phyloP scores from a whole-genome alignment of 2,113 vertebrate genomes.

The Pterophyllum scalare region DNA sequence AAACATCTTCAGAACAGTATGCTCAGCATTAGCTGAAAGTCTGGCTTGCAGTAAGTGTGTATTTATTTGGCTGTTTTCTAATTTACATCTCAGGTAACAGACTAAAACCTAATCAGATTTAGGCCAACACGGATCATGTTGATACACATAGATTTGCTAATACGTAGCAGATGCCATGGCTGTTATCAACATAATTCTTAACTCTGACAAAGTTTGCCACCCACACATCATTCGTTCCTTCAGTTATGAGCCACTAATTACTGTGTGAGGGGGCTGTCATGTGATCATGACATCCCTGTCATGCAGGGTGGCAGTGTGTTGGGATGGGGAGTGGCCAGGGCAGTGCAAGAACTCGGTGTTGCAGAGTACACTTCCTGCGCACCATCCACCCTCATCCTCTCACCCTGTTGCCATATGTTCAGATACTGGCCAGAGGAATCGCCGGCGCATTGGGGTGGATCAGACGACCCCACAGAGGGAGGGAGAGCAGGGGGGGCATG shows the following conservation, averaged over 20 bases:
- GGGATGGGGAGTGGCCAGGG: constrained; percentile 73
- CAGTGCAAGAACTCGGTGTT: constrained; percentile 67
- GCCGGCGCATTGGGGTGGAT: constrained; percentile 81
- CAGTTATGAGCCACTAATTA: constrained; percentile 24
- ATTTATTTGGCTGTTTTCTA: neutral
- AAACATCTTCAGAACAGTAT: neutral
- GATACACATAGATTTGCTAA: constrained; percentile 10
- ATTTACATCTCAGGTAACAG: constrained; percentile 24
- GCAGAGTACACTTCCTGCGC: constrained; percentile 70
- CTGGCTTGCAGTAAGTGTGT: neutral
- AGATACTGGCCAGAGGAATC: constrained; percentile 86
- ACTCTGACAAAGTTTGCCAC: constrained; percentile 44
- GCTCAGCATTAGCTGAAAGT: constrained; percentile 3
- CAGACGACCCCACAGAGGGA: constrained; percentile 83
- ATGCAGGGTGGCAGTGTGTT: constrained; percentile 67
- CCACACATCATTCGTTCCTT: constrained; percentile 27
- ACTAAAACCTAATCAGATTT: neutral
- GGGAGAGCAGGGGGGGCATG: constrained; percentile 84
- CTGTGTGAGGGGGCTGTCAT: constrained; percentile 14
- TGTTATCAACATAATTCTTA: constrained; percentile 31
- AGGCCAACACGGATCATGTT: neutral
- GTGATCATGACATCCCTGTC: constrained; percentile 47
- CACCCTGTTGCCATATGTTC: constrained; percentile 85
- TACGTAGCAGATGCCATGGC: constrained; percentile 2
- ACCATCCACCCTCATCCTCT: constrained; percentile 79